Conservation (phyloP, 2,797 vertebrate genomes). For the Xiphorhynchus erythropygius region DNA sequence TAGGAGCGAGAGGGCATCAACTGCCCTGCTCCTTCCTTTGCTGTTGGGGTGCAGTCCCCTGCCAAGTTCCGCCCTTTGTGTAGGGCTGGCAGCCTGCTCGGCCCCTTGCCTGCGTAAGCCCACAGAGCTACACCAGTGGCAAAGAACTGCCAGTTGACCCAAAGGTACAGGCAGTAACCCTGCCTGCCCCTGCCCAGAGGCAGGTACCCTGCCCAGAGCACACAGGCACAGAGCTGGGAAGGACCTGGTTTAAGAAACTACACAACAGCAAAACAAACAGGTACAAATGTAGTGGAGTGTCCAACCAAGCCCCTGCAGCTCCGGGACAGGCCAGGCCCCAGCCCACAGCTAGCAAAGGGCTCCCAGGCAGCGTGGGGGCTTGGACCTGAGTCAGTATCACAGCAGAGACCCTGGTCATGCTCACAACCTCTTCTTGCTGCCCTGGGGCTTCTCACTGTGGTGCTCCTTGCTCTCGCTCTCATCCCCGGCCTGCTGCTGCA, state of each 20-base stretch:
- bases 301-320: neutral
- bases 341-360: neutral
- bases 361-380: neutral
- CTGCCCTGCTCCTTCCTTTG: neutral
- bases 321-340: fast-evolving
- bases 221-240: neutral
- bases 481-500: constrained; percentile 78
- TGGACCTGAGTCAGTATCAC: neutral
- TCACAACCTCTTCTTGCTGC: constrained; percentile 36
- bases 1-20: fast-evolving
- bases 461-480: constrained; percentile 82
- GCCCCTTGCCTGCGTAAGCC: constrained; percentile 51
- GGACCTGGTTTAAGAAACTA: constrained; percentile 58
- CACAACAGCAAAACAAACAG: neutral
- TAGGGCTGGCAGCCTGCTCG: neutral
- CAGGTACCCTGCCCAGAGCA: neutral
- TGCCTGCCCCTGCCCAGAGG: neutral
- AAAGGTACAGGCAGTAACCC: neutral
- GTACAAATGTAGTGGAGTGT: constrained; percentile 49
- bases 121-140: constrained; percentile 70
- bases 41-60: neutral
- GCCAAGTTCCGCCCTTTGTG: neutral
- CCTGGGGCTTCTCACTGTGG: constrained; percentile 76
- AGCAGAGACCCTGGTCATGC: fast-evolving
- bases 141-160: constrained; percentile 74